phyloP scores from a whole-genome alignment of 2,113 vertebrate genomes.

The Cyanistes caeruleus region DNA sequence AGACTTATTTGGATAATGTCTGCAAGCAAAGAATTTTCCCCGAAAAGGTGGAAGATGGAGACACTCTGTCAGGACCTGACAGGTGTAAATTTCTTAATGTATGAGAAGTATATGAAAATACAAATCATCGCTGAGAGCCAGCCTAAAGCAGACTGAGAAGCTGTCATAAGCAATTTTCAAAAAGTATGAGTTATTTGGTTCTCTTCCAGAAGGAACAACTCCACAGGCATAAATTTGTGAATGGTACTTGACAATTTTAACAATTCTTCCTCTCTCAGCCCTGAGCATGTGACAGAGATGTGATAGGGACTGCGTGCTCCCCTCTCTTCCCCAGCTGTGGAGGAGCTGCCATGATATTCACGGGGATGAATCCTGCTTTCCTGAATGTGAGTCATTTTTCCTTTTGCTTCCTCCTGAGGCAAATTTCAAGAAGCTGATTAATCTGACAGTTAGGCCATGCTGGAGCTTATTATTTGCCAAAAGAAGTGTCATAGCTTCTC shows the following conservation, averaged over 20 bases:
- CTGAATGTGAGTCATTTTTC: background rate
- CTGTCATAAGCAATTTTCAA: conserved; percentile 79
- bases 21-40: conserved; percentile 65
- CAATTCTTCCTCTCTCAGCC: conserved; percentile 48
- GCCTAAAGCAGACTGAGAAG: conserved; percentile 75
- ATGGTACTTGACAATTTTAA: conserved; percentile 75
- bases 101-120: conserved; percentile 77
- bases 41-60: conserved; percentile 69
- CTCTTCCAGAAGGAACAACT: conserved; percentile 70
- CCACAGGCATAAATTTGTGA: conserved; percentile 74
- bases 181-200: conserved; percentile 78
- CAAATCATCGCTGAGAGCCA: conserved; percentile 68
- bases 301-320: background rate
- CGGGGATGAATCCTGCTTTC: background rate
- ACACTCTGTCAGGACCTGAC: conserved; percentile 73
- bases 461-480: conserved; percentile 20
- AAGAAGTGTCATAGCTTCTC: background rate
- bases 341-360: background rate
- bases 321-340: background rate
- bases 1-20: conserved; percentile 79
- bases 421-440: background rate
- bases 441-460: background rate
- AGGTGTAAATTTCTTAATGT: conserved; percentile 79
- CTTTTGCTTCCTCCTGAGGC: background rate
- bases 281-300: background rate